These are phyloP conservation scores for Pelosia muscerda DNA, from an alignment of 2,888 invertebrate genomes.

Conservation along the genomic window DNA sequence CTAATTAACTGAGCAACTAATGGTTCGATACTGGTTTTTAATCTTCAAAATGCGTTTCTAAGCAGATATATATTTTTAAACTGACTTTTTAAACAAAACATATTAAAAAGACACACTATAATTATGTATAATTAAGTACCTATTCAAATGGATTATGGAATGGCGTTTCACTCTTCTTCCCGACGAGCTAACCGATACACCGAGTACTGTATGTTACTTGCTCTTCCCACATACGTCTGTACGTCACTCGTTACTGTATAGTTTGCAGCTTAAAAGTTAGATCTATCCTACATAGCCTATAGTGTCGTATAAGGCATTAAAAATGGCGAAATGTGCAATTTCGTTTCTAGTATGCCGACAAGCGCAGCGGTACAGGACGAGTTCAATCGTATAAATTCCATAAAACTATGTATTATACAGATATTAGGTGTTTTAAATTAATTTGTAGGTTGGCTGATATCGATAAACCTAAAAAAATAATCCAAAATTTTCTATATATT, in stretches of 20 bases:
- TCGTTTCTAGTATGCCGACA: constrained; percentile 21
- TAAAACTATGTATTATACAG: not conserved
- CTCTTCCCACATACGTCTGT: not conserved
- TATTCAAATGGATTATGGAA: too few relatives aligned
- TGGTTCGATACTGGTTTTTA: too few relatives aligned
- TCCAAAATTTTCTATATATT: too few relatives aligned
- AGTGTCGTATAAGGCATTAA: constrained; percentile 13
- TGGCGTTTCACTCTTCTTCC: too few relatives aligned
- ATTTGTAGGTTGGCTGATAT: not conserved
- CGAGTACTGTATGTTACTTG: not conserved
- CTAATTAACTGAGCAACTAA: too few relatives aligned
- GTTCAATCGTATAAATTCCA: not conserved
- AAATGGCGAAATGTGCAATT: constrained; percentile 19
- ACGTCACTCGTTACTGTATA: not conserved
- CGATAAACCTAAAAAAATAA: too few relatives aligned
- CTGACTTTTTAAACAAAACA: too few relatives aligned
- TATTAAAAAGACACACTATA: too few relatives aligned
- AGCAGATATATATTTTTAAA: too few relatives aligned
- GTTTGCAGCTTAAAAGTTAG: constrained; percentile 10
- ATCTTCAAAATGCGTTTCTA: too few relatives aligned
- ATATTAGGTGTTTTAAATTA: not conserved
- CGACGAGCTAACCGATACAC: too few relatives aligned
- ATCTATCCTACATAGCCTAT: constrained; percentile 18
- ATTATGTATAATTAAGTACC: too few relatives aligned
- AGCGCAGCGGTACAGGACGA: not conserved